Base-by-base conservation (phyloP, 2,113 vertebrate species). In the Anarhynchus alexandrinus region DNA sequence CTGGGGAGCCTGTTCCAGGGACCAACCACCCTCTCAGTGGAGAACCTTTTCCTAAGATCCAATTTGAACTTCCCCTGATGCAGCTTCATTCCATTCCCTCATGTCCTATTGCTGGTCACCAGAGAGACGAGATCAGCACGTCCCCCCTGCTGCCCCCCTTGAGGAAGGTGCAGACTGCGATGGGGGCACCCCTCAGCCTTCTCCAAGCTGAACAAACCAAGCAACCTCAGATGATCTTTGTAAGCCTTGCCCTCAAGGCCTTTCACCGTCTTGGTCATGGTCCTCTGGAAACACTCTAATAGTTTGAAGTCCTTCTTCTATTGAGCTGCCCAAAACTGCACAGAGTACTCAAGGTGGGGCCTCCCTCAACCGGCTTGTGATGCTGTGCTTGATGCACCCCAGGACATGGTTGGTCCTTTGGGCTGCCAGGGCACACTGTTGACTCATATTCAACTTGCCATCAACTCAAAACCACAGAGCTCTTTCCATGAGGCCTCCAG, bases 301-400 rank as follows among this genome's bases (percentile, higher is more conserved):
- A 59, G 19, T 13, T 4, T 72, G 30, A 54, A 47, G 52, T 22
- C 14, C 8, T 61, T 29, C 26, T 21, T 54, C 25, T 34, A 58
- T 0, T 25, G 49, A 52, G 59, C 34, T 6, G 22, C 16, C 38
- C 18, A 72, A 40, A 77, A 57, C 32, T 32, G 30, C 69, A 22
- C 16, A 12, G 7, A 61, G 23, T 5, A 26, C 49, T 65, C 0
- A 0, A 70, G 62, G n/a, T 17, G 16, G n/a, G 18, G 30, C 17
- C 1, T 3, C 58, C 40, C 30, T n/a, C 1, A 3, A 49, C 12
- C 1, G 0, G 47, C 38, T 61, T 5, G 13, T 11, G 5, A 23
- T 15, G 22, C 27, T 54, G 29, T 40, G 23, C 49, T 29, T 13
- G n/a, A 55, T 40, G 57, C 22, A 40, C 10, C 10, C 23, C 57